A percentile compares a stretch with the other conserved stretches of the same genome.
These are phyloP conservation scores for Neoscelio sp. DNA, from an alignment of 2,888 invertebrate species.

Conservation along the genomic window DNA sequence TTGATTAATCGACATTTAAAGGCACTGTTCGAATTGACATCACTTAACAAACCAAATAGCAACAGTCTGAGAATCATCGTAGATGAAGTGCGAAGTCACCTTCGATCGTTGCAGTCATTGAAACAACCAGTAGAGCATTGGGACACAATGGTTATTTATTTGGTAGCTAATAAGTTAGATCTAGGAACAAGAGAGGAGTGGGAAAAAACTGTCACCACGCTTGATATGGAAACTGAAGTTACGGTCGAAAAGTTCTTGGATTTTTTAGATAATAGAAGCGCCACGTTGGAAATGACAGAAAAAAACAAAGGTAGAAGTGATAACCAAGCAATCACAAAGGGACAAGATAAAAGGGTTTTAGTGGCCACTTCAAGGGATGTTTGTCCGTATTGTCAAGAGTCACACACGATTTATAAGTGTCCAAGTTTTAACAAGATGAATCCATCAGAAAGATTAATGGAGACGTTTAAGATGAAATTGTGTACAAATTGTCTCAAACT, in stretches of 20 bases:
- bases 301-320: neutral
- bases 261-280: slow-evolving; percentile 19
- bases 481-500: slow-evolving; percentile 4
- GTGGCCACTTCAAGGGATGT: neutral
- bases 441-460: neutral
- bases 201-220: slow-evolving; percentile 1
- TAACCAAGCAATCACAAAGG: neutral
- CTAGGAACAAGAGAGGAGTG: slow-evolving; percentile 21
- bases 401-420: neutral
- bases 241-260: slow-evolving; percentile 2
- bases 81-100: slow-evolving; percentile 17
- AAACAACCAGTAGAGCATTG: slow-evolving; percentile 10
- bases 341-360: neutral
- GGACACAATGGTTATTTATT: slow-evolving; percentile 23
- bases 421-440: neutral
- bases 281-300: slow-evolving; percentile 8
- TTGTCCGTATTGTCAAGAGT: neutral
- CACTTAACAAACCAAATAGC: slow-evolving; percentile 18
- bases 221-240: neutral
- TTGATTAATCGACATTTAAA: slow-evolving; percentile 39
- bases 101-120: slow-evolving; percentile 20
- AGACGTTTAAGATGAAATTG: neutral
- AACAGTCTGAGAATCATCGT: slow-evolving; percentile 21
- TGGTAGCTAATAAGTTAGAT: slow-evolving; percentile 15
- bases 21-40: slow-evolving; percentile 22